phyloP scores from a whole-genome alignment of 2,113 vertebrate genomes.

The Xenus cinereus region DNA sequence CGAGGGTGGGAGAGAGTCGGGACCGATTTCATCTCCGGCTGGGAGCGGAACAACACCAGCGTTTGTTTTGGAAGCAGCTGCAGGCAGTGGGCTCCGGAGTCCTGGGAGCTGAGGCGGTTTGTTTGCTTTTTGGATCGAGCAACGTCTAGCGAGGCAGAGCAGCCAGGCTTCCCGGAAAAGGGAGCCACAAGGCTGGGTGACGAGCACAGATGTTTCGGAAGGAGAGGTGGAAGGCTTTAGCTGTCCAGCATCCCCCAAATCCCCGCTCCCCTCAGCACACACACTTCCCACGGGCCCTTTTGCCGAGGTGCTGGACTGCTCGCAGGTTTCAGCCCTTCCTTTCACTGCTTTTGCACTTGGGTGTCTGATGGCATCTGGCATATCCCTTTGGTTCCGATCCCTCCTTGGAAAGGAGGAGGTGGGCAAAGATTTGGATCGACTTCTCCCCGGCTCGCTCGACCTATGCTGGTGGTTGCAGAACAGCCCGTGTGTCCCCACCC shows the following conservation, averaged over 20 bases:
- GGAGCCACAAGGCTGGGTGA: conserved; percentile 25
- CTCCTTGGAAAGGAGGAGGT: neutral
- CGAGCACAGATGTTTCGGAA: conserved; percentile 10
- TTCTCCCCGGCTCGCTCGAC: neutral
- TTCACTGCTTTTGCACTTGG: neutral
- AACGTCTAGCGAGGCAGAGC: conserved; percentile 23
- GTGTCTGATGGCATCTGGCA: neutral
- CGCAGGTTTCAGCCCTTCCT: neutral
- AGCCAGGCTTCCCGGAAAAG: conserved; percentile 29
- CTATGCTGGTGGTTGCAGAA: neutral
- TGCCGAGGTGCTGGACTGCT: neutral
- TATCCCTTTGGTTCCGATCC: neutral
- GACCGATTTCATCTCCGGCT: neutral
- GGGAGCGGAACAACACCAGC: neutral
- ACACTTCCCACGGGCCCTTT: neutral
- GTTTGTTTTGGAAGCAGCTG: conserved; percentile 57
- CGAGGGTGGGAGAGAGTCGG: neutral
- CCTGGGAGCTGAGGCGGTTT: conserved; percentile 48
- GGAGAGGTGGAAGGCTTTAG: neutral
- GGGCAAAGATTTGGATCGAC: neutral
- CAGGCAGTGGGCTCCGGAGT: conserved; percentile 18
- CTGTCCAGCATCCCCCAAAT: neutral
- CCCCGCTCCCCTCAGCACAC: neutral
- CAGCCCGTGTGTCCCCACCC: neutral
- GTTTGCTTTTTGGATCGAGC: conserved; percentile 44